Evolutionary conservation across 1,140 invertebrate species (phyloP), one percentile per base, ranked within the genome.

Genomic region (Phenacoccus solenopsis): DNA sequence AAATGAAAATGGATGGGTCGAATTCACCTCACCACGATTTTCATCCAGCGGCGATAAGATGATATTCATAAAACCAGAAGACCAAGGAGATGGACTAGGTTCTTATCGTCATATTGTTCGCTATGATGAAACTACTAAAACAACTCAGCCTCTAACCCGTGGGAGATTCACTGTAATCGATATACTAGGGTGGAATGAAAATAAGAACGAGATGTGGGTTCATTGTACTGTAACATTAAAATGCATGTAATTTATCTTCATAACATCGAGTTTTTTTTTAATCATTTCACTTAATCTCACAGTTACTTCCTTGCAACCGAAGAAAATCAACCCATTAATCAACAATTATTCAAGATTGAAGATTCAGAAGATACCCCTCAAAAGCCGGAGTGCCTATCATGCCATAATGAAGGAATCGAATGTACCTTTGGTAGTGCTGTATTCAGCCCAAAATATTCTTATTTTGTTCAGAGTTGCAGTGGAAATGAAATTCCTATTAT

Each of bases 111-210:
- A 92, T 73, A 77, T 90, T 24, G 83, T 83, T 16, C 75, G 87
- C 57, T 78, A 90, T 67, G 78, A 64, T 49, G 72, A 70, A 72
- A 70, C 49, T 78, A 79, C 69, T 71, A 76, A 72, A 74, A 76
- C 56, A 73, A 71, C n/a, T 74, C 77, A 70, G 75, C 75, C 87
- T 57, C 78, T 94, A 61, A 93, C 90, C 64, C 82, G 81, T 27
- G 90, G 90, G 27, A 82, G 83, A 70, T 90, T 86, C 77, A 87
- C 88, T 70, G 92, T 96, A 20, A 86, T 85, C 9, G 84, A 88
- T 74, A 89, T 97, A 71, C 78, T 93, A 1, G 82, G 84, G 24
- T 94, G 90, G 88, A 87, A 93, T 75, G 78, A 87, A 70, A 78
- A 84, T 28, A 82, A 82, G 56, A 79, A 86, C 27, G 32, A 16